Conservation (phyloP, 1,140 invertebrate genomes). For the Hermetia illucens region DNA sequence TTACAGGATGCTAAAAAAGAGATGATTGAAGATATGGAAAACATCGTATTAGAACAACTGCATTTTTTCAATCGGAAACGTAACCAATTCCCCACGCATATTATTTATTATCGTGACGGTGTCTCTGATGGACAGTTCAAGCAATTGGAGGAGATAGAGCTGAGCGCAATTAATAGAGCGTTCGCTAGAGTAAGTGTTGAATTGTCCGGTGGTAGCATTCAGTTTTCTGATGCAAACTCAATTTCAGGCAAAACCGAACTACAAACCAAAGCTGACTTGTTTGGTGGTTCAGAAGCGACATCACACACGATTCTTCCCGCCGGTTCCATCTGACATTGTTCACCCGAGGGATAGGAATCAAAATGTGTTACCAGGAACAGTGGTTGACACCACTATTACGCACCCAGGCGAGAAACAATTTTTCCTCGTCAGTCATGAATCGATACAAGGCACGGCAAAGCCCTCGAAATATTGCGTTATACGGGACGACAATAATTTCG, state of each 20-base stretch:
- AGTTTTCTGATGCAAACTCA: too few relatives aligned
- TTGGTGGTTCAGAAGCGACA: conserved; percentile 85
- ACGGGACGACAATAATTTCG: conserved; percentile 62
- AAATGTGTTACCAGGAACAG: conserved; percentile 64
- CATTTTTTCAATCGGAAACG: conserved; percentile 34
- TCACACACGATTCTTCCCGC: conserved; percentile 65
- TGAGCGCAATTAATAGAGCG: conserved; percentile 14
- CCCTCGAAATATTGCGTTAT: conserved; percentile 81
- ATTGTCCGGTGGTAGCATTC: too few relatives aligned
- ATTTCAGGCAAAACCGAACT: too few relatives aligned
- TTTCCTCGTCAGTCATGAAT: conserved; percentile 60
- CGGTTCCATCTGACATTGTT: conserved; percentile 15
- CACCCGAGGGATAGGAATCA: conserved; percentile 39
- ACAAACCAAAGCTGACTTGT: conserved; percentile 66
- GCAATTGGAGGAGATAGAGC: conserved; percentile 34
- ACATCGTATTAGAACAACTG: conserved; percentile 42
- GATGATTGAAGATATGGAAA: conserved; percentile 58
- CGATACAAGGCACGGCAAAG: conserved; percentile 67
- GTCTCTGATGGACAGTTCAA: conserved; percentile 80
- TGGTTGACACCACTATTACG: conserved; percentile 69
- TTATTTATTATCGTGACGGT: conserved; percentile 73
- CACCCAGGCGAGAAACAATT: conserved; percentile 75
- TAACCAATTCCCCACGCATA: conserved; percentile 39
- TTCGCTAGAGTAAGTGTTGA: conserved; percentile 12
- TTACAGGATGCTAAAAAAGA: conserved; percentile 52